Conservation (phyloP, 2,888 invertebrate species). For the Altica lythri region DNA sequence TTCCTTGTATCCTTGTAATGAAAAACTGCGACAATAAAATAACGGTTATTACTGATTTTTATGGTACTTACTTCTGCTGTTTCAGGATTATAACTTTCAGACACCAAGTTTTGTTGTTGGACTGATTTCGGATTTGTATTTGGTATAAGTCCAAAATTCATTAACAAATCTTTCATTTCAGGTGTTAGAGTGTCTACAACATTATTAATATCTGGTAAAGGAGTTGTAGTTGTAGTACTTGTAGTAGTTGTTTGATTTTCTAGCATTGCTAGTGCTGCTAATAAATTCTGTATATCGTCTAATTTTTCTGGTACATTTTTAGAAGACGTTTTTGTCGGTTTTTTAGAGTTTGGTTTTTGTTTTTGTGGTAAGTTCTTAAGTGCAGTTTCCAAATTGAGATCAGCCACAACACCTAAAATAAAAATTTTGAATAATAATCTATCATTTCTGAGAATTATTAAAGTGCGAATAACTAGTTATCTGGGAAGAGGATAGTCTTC, state of each 20-base stretch:
- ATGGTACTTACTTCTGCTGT: slow-evolving; percentile 48
- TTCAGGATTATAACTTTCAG: slow-evolving; percentile 41
- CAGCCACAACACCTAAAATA: slow-evolving; percentile 40
- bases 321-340: slow-evolving; percentile 11
- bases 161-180: slow-evolving; percentile 57
- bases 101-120: too few relatives aligned
- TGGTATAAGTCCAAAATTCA: slow-evolving; percentile 57
- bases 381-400: slow-evolving; percentile 42
- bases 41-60: too few relatives aligned
- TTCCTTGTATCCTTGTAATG: too few relatives aligned
- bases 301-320: slow-evolving; percentile 17
- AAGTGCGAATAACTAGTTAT: too few relatives aligned
- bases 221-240: slow-evolving; percentile 31
- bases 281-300: slow-evolving; percentile 50
- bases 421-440: too few relatives aligned
- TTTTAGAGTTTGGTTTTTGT: slow-evolving; percentile 13
- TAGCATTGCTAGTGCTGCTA: slow-evolving; percentile 57
- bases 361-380: background rate
- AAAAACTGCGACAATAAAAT: too few relatives aligned
- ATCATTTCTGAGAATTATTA: too few relatives aligned
- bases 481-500: too few relatives aligned
- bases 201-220: slow-evolving; percentile 49
- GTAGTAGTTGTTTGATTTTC: slow-evolving; percentile 36
- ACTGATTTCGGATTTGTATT: too few relatives aligned
- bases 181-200: slow-evolving; percentile 54